phyloP scores from a whole-genome alignment of 2,113 vertebrate genomes.

The Centropus unirufus region DNA sequence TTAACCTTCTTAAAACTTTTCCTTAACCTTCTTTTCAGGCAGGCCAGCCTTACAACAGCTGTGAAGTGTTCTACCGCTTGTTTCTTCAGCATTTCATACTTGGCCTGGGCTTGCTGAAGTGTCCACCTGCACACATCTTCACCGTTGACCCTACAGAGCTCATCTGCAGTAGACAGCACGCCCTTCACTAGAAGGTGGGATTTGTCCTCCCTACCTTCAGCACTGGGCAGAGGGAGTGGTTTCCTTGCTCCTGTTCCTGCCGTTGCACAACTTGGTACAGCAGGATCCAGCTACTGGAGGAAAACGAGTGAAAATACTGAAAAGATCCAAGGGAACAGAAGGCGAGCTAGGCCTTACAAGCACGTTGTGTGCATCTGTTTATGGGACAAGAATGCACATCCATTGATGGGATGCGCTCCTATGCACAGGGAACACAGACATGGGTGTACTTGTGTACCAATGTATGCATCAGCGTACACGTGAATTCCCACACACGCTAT shows the following conservation, averaged over 20 bases:
- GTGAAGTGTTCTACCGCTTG: rapidly evolving
- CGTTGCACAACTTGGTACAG: rapidly evolving
- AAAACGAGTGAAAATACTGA: rapidly evolving
- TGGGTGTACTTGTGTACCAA: rapidly evolving
- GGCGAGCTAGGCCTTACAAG: rapidly evolving
- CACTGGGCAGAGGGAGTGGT: too few relatives aligned
- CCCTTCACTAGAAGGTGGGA: neutral
- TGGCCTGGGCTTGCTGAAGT: neutral
- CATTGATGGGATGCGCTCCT: rapidly evolving
- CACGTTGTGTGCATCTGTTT: rapidly evolving
- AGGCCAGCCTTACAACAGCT: neutral
- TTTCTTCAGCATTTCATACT: neutral
- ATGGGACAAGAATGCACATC: too few relatives aligned
- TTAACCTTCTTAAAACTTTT: neutral
- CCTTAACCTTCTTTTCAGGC: neutral
- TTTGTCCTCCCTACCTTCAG: neutral
- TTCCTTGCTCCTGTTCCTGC: neutral
- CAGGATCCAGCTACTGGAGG: neutral
- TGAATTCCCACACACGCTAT: too few relatives aligned
- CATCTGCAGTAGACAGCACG: rapidly evolving
- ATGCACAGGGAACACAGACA: rapidly evolving
- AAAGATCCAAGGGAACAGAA: rapidly evolving
- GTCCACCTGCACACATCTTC: neutral
- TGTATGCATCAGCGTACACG: too few relatives aligned
- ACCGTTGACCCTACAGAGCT: rapidly evolving